These are phyloP conservation scores for Apogon talboti DNA, from an alignment of 2,797 vertebrate genomes.

Conservation along the genomic window DNA sequence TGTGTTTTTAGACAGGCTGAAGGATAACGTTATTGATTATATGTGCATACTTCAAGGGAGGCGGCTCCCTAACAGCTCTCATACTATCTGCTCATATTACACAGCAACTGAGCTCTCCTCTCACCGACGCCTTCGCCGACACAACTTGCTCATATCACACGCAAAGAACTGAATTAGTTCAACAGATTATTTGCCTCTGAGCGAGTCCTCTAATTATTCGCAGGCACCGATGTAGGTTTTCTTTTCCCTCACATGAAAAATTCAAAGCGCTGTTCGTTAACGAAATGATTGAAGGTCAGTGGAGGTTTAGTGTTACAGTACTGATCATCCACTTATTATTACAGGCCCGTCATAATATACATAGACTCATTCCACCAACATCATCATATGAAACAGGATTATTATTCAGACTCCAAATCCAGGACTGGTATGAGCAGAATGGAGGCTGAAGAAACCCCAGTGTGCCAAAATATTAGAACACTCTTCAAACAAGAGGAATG, in stretches of 20 bases:
- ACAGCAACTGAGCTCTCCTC: conserved; percentile 29
- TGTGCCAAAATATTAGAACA: too few relatives aligned
- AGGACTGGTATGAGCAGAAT: too few relatives aligned
- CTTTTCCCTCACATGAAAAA: conserved; percentile 34
- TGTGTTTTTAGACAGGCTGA: conserved; percentile 16
- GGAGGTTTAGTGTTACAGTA: conserved; percentile 46
- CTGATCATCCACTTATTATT: conserved; percentile 43
- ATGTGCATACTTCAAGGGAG: conserved; percentile 3
- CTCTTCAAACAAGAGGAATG: too few relatives aligned
- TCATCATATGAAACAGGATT: too few relatives aligned
- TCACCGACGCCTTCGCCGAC: conserved; percentile 24
- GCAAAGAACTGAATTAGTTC: conserved; percentile 52
- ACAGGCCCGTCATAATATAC: conserved; percentile 3
- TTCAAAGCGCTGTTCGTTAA: conserved; percentile 1
- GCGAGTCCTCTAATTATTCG: conserved; percentile 39
- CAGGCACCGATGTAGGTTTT: conserved; percentile 28
- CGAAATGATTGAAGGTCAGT: conserved; percentile 53
- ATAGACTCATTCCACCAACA: too few relatives aligned
- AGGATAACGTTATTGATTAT: conserved; percentile 30
- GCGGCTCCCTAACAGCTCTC: conserved; percentile 10
- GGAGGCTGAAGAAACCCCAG: too few relatives aligned
- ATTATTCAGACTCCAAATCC: too few relatives aligned
- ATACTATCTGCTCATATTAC: conserved; percentile 49
- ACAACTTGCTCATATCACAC: conserved; percentile 30
- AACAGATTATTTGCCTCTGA: conserved; percentile 53